Evolutionary conservation across 2,888 invertebrate species (phyloP), one percentile per base, ranked within the genome.

Genomic region (Ypsolopha sequella): DNA sequence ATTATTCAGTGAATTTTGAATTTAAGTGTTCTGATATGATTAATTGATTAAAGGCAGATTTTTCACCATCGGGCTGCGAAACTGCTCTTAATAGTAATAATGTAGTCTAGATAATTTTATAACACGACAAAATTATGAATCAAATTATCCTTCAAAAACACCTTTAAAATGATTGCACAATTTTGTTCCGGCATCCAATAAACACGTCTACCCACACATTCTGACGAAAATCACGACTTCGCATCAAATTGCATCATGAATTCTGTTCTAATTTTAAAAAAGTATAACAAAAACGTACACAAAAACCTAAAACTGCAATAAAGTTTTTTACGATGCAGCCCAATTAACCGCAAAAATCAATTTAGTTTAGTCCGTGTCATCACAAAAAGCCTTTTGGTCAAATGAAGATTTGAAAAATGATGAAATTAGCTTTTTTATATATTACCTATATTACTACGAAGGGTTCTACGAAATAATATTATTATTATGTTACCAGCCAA

Each of bases 201-300:
- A 24, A 24, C 24, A 24, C 24, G 9, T 14, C 24, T 6, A 24
- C 43, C 43, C 43, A 43, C 43, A 10, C 24, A 7, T 61, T 63
- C 62, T 58, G 58, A 50, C 56, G 57, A 55, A 52, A 53, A 63
- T 64, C 69, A 72, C 70, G 68, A 70, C 56, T 56, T 57, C 52
- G 55, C 46, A 59, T 67, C 62, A 48, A 36, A 47, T 50, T 49
- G 38, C 44, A 35, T 50, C 24, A 24, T 24, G 39, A 41, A 62
- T 63, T 66, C 63, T 71, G 72, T 63, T 68, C 75, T 72, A 74
- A 76, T 77, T 78, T 68, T 64, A 72, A 75, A 76, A 66, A 76
- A 68, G 60, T 56, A 36, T 13, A 53, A 56, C 60, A 65, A 68
- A 65, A 61, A 61, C 52, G 53, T 48, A 24, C 58, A 54, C 54